These are phyloP conservation scores for Excalfactoria chinensis DNA, from an alignment of 2,113 vertebrate genomes.

Conservation along the genomic window DNA sequence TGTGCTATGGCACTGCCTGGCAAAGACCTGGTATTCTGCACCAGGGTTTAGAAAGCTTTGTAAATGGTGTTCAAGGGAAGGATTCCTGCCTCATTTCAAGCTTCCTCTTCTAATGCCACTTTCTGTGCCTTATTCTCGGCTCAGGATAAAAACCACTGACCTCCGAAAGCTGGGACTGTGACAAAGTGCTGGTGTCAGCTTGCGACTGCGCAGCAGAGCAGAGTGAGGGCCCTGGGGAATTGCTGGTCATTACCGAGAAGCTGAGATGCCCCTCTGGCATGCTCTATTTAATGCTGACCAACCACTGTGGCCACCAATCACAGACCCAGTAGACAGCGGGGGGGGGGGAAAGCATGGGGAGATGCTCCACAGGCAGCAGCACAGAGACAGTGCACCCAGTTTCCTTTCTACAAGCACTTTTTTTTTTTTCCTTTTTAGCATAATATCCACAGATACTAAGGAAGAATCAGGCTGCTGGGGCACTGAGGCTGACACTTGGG, in stretches of 20 bases:
- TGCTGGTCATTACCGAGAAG: neutral
- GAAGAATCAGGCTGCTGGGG: neutral
- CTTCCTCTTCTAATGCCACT: slow-evolving; percentile 32
- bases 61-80: slow-evolving; percentile 29
- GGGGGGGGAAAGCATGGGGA: neutral
- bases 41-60: slow-evolving; percentile 34
- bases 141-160: neutral
- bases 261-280: slow-evolving; percentile 6
- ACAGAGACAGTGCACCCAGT: neutral
- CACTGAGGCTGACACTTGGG: rapidly evolving
- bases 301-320: rapidly evolving
- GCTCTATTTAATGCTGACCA: neutral
- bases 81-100: slow-evolving; percentile 40
- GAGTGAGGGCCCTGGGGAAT: neutral
- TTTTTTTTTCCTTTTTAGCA: neutral
- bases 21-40: slow-evolving; percentile 62
- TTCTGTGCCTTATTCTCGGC: slow-evolving; percentile 23
- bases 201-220: neutral
- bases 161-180: neutral
- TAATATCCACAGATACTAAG: neutral
- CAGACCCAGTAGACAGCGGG: neutral
- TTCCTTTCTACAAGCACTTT: neutral
- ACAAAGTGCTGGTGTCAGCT: slow-evolving; percentile 53
- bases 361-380: neutral
- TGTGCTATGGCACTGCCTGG: slow-evolving; percentile 64